Conservation (phyloP, 1,140 invertebrate species). For the Sinonovacula constricta region DNA sequence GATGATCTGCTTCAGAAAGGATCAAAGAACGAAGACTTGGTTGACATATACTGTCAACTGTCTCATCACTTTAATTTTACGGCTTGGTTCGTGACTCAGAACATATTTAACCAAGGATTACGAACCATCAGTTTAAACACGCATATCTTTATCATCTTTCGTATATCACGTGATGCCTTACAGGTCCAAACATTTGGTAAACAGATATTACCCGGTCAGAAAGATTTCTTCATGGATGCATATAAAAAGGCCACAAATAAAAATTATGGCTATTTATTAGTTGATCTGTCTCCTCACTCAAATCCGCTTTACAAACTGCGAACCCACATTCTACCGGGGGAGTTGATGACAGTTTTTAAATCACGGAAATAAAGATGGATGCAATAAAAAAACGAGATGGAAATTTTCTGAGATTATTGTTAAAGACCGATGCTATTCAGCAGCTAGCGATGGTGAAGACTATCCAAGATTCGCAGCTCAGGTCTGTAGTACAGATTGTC, state of each 20-base stretch:
- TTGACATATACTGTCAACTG: not conserved
- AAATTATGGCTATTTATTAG: conserved; percentile 4
- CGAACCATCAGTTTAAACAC: conserved; percentile 45
- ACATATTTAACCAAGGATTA: conserved; percentile 33
- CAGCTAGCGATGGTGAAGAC: not conserved
- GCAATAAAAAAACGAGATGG: not conserved
- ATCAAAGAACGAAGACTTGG: not conserved
- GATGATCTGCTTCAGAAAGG: not conserved
- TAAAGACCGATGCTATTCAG: not conserved
- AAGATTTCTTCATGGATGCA: conserved; percentile 21
- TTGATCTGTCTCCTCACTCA: conserved; percentile 13
- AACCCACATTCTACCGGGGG: conserved; percentile 9
- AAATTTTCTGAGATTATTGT: not conserved
- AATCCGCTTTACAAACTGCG: conserved; percentile 16
- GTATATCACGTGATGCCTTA: conserved; percentile 19
- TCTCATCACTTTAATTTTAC: conserved; percentile 22
- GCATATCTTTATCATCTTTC: conserved; percentile 41
- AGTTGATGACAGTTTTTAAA: conserved; percentile 9
- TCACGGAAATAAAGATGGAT: not conserved
- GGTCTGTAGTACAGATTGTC: not conserved
- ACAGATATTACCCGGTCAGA: conserved; percentile 38
- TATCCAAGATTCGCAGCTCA: not conserved
- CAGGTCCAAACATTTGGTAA: conserved; percentile 46
- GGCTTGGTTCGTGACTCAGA: conserved; percentile 1
- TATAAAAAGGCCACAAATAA: conserved; percentile 5